Evolutionary conservation across 2,888 invertebrate genomes (phyloP).

Genomic region (Cerastoderma edule): DNA sequence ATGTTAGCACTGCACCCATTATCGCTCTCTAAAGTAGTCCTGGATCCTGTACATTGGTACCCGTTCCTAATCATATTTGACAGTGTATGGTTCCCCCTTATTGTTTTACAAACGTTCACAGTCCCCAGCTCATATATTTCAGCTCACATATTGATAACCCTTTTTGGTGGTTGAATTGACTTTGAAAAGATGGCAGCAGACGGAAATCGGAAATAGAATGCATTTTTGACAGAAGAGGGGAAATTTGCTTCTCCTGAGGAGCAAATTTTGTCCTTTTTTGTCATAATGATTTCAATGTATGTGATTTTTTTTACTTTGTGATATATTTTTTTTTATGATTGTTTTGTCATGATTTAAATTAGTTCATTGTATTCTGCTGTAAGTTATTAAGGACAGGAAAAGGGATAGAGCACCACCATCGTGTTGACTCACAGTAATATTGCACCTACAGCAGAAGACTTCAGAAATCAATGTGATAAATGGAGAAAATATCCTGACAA

Average conservation of each 20-base stretch:
- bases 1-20: conserved; percentile 18
- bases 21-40: conserved; percentile 13
- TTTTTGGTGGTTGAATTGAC: neutral
- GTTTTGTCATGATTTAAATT: too few relatives aligned
- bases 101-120: conserved; percentile 4
- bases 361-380: too few relatives aligned
- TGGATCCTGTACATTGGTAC: conserved; percentile 17
- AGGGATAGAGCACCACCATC: too few relatives aligned
- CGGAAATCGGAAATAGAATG: neutral
- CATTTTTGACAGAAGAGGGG: neutral
- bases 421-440: too few relatives aligned
- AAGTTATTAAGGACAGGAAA: too few relatives aligned
- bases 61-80: conserved; percentile 5
- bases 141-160: neutral
- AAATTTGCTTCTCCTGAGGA: neutral
- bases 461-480: conserved; percentile 5
- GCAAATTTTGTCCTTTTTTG: conserved; percentile 9
- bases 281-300: neutral
- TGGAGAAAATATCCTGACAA: neutral
- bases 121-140: conserved; percentile 14
- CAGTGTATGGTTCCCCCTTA: conserved; percentile 13
- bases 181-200: neutral
- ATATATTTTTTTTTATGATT: too few relatives aligned
- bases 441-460: neutral
- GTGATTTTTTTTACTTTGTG: too few relatives aligned